Conservation (phyloP, 1,140 invertebrate species). For the Pentalonia nigronervosa region DNA sequence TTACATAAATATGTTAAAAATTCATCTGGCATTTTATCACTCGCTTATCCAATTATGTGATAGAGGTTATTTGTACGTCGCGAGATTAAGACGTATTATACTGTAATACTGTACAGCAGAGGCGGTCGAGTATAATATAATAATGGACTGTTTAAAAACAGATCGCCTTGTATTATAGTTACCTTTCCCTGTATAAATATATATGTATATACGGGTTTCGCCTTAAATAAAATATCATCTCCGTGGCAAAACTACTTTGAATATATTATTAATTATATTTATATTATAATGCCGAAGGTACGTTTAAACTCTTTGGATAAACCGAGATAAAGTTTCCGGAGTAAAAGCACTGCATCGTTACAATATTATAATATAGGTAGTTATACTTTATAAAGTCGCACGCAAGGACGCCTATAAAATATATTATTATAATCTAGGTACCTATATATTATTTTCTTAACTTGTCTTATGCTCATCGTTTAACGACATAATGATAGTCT, state of each 20-base stretch:
- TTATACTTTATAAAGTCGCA: background rate
- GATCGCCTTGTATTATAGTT: background rate
- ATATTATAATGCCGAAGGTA: background rate
- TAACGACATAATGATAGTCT: background rate
- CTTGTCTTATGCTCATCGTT: background rate
- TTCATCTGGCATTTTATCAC: background rate
- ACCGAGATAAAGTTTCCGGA: background rate
- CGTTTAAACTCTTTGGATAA: background rate
- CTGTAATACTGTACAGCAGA: too few species aligned
- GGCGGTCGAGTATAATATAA: background rate
- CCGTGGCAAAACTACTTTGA: background rate
- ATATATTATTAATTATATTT: conserved; percentile 8
- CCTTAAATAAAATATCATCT: background rate
- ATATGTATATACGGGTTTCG: background rate
- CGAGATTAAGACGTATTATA: background rate
- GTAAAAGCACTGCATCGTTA: background rate
- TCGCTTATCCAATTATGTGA: background rate
- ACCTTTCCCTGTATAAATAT: too few species aligned
- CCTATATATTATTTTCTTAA: background rate
- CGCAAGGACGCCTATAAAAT: background rate
- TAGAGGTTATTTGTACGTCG: background rate
- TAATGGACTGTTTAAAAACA: background rate
- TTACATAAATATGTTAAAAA: background rate
- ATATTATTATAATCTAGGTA: background rate
- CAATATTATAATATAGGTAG: too few species aligned